phyloP scores from a whole-genome alignment of 1,140 invertebrate genomes.

The Papilio polytes region DNA sequence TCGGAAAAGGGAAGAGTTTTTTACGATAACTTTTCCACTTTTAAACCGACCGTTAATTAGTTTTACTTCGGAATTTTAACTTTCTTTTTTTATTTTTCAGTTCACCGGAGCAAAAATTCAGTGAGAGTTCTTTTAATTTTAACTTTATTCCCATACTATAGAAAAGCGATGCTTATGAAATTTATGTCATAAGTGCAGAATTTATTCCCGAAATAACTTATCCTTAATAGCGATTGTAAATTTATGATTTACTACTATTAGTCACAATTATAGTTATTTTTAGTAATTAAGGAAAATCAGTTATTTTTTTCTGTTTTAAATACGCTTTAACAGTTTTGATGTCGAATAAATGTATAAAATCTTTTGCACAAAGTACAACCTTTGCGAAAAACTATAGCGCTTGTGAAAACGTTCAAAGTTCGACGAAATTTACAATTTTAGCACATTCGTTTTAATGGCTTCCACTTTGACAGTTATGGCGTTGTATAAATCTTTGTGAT shows the following conservation, averaged over 20 bases:
- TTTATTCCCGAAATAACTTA: no score
- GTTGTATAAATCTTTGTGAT: constrained; percentile 2
- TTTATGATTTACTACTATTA: no score
- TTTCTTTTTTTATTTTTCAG: constrained; percentile 21
- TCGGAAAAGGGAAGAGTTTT: neutral
- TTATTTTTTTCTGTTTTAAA: neutral
- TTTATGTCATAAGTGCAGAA: neutral
- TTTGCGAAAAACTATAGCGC: neutral
- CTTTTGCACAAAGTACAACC: neutral
- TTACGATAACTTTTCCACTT: constrained; percentile 17
- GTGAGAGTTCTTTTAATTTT: constrained; percentile 5
- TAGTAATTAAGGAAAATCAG: no score
- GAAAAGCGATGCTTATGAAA: neutral
- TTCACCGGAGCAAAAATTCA: constrained; percentile 17
- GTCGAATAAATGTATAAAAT: neutral
- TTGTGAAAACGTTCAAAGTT: constrained; percentile 14
- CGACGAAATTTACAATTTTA: constrained; percentile 25
- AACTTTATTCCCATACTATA: neutral
- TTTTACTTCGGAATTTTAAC: constrained; percentile 14
- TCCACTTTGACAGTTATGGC: constrained; percentile 24
- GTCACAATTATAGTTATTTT: no score
- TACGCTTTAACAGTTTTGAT: neutral
- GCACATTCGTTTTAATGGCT: constrained; percentile 14
- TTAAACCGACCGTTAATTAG: constrained; percentile 20
- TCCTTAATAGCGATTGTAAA: no score